phyloP scores from a whole-genome alignment of 2,113 vertebrate species.

The Nymphicus hollandicus region DNA sequence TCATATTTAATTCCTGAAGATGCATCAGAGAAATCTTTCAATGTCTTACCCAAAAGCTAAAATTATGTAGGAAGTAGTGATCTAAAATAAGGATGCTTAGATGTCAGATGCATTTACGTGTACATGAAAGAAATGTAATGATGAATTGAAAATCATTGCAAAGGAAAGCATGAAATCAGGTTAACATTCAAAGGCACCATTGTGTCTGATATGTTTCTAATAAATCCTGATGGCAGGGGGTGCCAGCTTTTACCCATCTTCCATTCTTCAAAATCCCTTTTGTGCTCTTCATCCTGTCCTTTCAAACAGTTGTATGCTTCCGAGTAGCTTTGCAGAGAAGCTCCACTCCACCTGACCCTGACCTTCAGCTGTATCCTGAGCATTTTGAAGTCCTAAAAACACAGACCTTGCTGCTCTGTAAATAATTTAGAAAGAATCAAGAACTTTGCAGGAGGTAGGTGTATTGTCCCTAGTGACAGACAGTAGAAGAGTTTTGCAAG shows the following conservation, averaged over 20 bases:
- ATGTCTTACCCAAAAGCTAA: not conserved
- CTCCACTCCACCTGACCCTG: not conserved
- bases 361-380: not conserved
- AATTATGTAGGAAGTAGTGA: not conserved
- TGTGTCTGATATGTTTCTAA: not conserved
- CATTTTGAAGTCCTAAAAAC: not conserved
- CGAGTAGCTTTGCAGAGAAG: not conserved
- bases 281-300: not conserved
- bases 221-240: not conserved
- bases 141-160: not conserved
- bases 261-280: not conserved
- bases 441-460: not conserved
- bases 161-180: not conserved
- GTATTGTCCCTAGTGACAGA: not conserved
- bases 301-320: not conserved
- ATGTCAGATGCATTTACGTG: not conserved
- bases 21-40: not conserved
- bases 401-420: not conserved
- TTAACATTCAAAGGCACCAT: not conserved
- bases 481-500: not conserved
- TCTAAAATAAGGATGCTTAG: not conserved
- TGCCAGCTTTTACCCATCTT: not conserved
- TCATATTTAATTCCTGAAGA: conserved; percentile 34
- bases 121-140: not conserved
- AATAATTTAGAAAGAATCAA: not conserved